A percentile compares a stretch with the other conserved stretches of the same genome.
Conservation (phyloP, 2,113 vertebrate genomes). For the Patagioenas fasciata region DNA sequence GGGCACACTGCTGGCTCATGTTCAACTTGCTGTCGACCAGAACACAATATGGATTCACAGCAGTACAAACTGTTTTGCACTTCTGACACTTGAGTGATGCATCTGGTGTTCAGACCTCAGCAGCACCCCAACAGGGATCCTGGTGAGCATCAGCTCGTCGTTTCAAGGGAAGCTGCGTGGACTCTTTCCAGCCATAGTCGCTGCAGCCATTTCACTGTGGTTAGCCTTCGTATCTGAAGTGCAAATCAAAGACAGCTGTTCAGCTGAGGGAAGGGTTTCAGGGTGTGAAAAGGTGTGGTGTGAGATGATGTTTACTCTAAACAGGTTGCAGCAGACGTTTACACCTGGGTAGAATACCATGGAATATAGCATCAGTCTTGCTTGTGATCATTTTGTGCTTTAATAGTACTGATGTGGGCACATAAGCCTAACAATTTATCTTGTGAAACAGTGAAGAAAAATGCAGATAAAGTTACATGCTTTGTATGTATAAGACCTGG, state of each 20-base stretch:
- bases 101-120: background rate
- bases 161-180: background rate
- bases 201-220: background rate
- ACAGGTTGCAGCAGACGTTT: background rate
- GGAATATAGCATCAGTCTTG: background rate
- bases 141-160: background rate
- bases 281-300: background rate
- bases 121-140: background rate
- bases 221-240: background rate
- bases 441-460: background rate
- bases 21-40: too few relatives aligned
- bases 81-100: background rate
- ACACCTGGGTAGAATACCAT: background rate
- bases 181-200: background rate
- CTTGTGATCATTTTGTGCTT: background rate
- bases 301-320: background rate
- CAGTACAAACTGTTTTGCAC: background rate
- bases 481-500: background rate
- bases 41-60: background rate
- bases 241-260: background rate
- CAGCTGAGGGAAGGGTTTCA: background rate
- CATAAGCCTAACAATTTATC: background rate
- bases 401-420: background rate
- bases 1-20: too few relatives aligned
- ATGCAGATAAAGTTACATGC: background rate